Evolutionary conservation across 2,888 invertebrate species (phyloP).

Genomic region (Melolontha melolontha): DNA sequence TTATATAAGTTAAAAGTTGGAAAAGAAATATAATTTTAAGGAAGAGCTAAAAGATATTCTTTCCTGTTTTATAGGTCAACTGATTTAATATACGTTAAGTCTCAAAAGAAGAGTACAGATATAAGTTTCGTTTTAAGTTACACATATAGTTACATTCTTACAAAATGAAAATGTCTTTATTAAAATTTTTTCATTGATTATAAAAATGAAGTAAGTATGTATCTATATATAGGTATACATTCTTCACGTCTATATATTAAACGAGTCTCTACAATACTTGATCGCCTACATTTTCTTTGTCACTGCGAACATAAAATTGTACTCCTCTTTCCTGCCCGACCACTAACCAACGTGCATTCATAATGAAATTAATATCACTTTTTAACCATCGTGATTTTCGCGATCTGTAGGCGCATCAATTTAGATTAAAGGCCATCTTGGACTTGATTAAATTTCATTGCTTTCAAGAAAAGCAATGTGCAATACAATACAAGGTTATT

Average conservation of each 20-base stretch:
- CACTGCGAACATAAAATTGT: constrained; percentile 12
- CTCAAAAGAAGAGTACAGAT: background rate
- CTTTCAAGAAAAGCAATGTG: constrained; percentile 1
- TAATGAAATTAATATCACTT: constrained; percentile 13
- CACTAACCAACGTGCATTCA: constrained; percentile 4
- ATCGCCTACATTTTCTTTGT: constrained; percentile 20
- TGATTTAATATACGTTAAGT: too few species aligned
- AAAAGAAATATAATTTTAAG: too few species aligned
- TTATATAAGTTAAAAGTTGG: too few species aligned
- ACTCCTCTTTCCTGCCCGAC: constrained; percentile 11
- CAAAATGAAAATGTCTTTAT: too few species aligned
- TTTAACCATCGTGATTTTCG: constrained; percentile 2
- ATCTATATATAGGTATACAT: constrained; percentile 6
- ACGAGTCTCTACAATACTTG: constrained; percentile 5
- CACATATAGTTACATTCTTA: too few species aligned
- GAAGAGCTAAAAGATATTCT: too few species aligned
- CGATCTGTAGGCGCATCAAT: background rate
- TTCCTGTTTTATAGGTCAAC: too few species aligned
- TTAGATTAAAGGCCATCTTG: constrained; percentile 3
- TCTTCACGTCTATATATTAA: background rate
- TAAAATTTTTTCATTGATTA: background rate
- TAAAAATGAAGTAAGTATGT: background rate
- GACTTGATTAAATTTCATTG: constrained; percentile 18
- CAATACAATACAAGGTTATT: constrained; percentile 8
- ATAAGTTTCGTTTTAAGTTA: too few species aligned